Conservation (phyloP, 2,888 invertebrate species). For the Pyrrhia umbra region DNA sequence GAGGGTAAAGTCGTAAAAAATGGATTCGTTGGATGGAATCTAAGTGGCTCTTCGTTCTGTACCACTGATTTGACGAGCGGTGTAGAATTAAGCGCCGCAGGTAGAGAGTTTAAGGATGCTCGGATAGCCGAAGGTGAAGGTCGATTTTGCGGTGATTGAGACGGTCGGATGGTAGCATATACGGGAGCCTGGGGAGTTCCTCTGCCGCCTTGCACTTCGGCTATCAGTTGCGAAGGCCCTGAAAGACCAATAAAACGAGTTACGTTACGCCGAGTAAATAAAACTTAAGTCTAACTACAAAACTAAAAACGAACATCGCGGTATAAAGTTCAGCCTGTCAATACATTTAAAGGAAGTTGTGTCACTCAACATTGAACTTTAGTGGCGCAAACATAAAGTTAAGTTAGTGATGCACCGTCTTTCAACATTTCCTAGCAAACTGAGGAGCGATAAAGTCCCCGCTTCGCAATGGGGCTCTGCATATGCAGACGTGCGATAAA, state of each 20-base stretch:
- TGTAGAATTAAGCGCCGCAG: constrained; percentile 78
- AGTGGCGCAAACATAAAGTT: constrained; percentile 58
- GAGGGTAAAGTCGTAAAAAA: constrained; percentile 87
- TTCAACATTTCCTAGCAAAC: constrained; percentile 71
- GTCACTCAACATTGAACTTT: constrained; percentile 60
- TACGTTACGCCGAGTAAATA: constrained; percentile 39
- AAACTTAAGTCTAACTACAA: constrained; percentile 50
- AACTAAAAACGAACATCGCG: constrained; percentile 56
- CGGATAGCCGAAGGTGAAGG: constrained; percentile 72
- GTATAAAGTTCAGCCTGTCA: constrained; percentile 55
- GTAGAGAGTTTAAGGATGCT: constrained; percentile 78
- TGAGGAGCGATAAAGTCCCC: constrained; percentile 74
- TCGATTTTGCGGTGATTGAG: constrained; percentile 75
- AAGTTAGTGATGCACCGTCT: constrained; percentile 57
- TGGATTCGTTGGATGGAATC: constrained; percentile 87
- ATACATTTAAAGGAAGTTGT: constrained; percentile 48
- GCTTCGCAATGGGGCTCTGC: constrained; percentile 67
- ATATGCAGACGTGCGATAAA: constrained; percentile 77
- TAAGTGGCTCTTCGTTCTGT: constrained; percentile 75
- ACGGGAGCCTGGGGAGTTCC: constrained; percentile 85
- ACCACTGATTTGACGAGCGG: constrained; percentile 78
- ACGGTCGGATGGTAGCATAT: constrained; percentile 84
- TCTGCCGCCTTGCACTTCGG: constrained; percentile 76
- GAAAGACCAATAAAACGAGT: constrained; percentile 69
- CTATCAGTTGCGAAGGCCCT: constrained; percentile 86